Evolutionary conservation across 2,113 vertebrate species (phyloP).

Genomic region (Sylvilagus bachmani): DNA sequence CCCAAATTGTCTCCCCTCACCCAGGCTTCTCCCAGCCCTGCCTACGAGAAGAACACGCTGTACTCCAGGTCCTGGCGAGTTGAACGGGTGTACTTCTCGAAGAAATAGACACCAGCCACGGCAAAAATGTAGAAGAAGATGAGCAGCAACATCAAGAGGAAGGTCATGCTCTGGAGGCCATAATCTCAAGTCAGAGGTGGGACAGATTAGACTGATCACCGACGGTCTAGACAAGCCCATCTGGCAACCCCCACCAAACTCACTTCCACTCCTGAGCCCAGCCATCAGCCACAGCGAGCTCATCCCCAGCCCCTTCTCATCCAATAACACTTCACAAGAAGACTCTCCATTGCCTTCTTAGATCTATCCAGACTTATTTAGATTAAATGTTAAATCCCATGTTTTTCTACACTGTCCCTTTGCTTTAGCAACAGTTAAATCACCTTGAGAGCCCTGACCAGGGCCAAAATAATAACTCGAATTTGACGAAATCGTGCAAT

Average conservation of each 20-base stretch:
- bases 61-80: conserved; percentile 66
- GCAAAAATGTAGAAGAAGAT: conserved; percentile 86
- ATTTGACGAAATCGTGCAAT: conserved; percentile 83
- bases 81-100: conserved; percentile 80
- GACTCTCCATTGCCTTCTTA: conserved; percentile 3
- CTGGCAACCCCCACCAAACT: not conserved
- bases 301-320: not conserved
- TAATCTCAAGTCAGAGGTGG: not conserved
- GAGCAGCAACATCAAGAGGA: conserved; percentile 83
- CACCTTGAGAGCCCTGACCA: conserved; percentile 85
- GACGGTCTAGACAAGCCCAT: conserved; percentile 18
- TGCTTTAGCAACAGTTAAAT: conserved; percentile 48
- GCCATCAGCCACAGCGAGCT: not conserved
- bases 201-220: not conserved
- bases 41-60: conserved; percentile 79
- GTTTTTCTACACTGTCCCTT: not conserved
- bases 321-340: not conserved
- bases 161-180: conserved; percentile 83
- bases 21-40: not conserved
- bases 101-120: conserved; percentile 84
- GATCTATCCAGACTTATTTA: conserved; percentile 15
- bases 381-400: not conserved
- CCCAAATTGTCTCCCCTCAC: not conserved
- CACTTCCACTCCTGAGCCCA: not conserved
- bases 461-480: conserved; percentile 85